Base-by-base conservation (phyloP, 1,140 invertebrate species). In the Aplysia californica region DNA sequence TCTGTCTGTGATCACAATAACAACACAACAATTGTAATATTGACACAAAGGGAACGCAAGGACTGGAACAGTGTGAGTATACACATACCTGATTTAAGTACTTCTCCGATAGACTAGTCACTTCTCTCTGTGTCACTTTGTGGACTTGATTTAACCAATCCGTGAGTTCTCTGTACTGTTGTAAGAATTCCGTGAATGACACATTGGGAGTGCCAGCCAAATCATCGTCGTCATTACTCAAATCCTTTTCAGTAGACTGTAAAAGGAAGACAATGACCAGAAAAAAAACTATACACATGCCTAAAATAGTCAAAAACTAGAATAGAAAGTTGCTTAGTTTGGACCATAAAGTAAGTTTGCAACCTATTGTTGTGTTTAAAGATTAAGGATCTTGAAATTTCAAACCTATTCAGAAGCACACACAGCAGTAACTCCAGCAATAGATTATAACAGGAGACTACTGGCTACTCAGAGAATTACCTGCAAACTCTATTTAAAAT, bases 91-190 rank as follows among this genome's bases (percentile, higher is more conserved):
- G 85, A 77, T 87, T 88, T 41, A 88, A 82, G 58, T 89, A 89
- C 77, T 86, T 87, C 82, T 89, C 88, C 3, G 85, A 86, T 23
- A 86, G 80, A 77, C 84, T 81, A 39, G 72, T 81, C 67, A 79
- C 70, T 26, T 83, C 81, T 39, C 84, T 64, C 79, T 85, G 81
- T 21, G 81, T 84, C 64, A 77, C 76, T 20, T 75, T 55, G 85
- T 95, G 94, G 80, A 95, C 93, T 86, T 94, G 92, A 83, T 93
- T 93, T 71, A 96, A 91, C 94, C 94, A 95, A 82, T 94, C 93
- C 89, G 94, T 94, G 66, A 96, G 92, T 87, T 95, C 94, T 56
- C 92, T 93, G 89, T 95, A 96, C 90, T 96, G 94, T 67, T 93
- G 91, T 78, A 94, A 92, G 79, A 95, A 93, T 90, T 95, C 94